Evolutionary conservation across 2,113 vertebrate genomes (phyloP), one percentile per base, ranked within the genome.

Genomic region (Plotosus lineatus): DNA sequence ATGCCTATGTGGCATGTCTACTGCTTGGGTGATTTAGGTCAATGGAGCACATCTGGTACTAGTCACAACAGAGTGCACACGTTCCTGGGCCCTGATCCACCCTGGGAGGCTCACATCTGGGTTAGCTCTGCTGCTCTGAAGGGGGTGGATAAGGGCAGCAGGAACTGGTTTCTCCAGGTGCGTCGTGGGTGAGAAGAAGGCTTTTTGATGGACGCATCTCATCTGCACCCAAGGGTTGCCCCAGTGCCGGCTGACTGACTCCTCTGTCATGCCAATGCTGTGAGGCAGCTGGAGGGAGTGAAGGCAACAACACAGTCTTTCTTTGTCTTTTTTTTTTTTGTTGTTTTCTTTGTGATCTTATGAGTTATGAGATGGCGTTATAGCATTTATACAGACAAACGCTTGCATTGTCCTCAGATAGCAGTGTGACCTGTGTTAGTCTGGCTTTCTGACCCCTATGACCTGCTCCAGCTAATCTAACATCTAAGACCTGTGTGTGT

Each of bases 41-140:
- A 94, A 91, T 94, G 93, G 93, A 92, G 92, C 93, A 94, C 93
- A 94, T 94, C 93, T 94, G 93, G 93, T 94, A 92, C 91, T 90
- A 92, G 93, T 94, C 93, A 94, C 93, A 94, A 92, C 91, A 93
- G 91, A 93, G 91, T 90, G 92, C 92, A 93, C 93, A 93, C 88
- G 92, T 93, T 93, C 91, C 85, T 65, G 85, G 88, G 84, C 89
- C 91, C 91, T 90, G 90, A 92, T 92, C 91, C 92, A 87, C 91
- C 91, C 91, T 86, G 88, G 86, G 88, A 90, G 90, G 90, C 90
- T 91, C 91, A 92, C 93, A 94, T 94, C 92, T 94, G 93, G 92
- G 90, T 90, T 92, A 88, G 90, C 85, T 93, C 90, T 89, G 82
- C 86, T 56, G 79, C 80, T 73, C 78, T 56, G 74, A 73, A 36